Conservation (phyloP, 2,797 vertebrate genomes). For the Muraenolepis orangiensis region DNA sequence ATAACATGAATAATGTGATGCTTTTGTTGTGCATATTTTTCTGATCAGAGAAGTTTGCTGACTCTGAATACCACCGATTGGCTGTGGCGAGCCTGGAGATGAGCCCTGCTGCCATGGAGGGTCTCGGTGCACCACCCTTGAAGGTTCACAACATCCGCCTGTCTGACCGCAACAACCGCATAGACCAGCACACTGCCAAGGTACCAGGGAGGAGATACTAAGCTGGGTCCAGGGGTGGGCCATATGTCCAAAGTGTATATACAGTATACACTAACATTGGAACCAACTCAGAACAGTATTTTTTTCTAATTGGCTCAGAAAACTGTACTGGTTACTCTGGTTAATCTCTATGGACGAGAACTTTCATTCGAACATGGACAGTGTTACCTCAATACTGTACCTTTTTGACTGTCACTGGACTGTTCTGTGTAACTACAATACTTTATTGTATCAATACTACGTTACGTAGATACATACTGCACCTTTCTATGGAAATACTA, state of each 20-base stretch:
- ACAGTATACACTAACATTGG: no score
- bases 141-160: constrained; percentile 79
- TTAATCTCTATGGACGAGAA: no score
- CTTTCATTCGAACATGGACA: no score
- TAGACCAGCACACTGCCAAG: constrained; percentile 71
- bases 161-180: constrained; percentile 69
- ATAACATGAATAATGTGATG: not conserved
- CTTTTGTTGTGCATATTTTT: not conserved
- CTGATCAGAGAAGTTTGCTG: constrained; percentile 69
- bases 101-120: constrained; percentile 72
- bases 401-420: no score
- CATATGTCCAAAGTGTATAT: not conserved
- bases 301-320: no score
- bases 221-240: not conserved
- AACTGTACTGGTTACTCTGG: no score
- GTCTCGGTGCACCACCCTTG: constrained; percentile 78
- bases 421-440: no score
- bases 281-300: no score
- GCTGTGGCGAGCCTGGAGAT: constrained; percentile 74
- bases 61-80: constrained; percentile 75
- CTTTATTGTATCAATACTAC: no score
- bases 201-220: constrained; percentile 44
- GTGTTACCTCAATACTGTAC: no score
- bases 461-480: no score
- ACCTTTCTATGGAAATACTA: no score